phyloP scores from a whole-genome alignment of 2,888 invertebrate genomes.

The Amphipoea oculea region DNA sequence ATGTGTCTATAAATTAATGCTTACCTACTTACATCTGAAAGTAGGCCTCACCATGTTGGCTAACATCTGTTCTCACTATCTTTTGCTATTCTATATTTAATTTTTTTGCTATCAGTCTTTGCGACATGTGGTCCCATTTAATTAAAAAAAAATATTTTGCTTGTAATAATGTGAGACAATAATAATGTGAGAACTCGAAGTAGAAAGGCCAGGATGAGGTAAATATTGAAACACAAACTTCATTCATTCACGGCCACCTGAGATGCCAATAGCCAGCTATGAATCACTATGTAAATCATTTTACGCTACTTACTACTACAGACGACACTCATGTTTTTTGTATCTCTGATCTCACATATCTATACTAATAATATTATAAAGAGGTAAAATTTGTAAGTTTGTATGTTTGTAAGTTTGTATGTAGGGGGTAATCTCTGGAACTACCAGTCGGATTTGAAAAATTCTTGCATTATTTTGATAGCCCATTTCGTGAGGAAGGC shows the following conservation, averaged over 20 bases:
- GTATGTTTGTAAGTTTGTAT: too few relatives aligned
- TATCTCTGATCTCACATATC: constrained; percentile 63
- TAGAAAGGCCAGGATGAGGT: constrained; percentile 76
- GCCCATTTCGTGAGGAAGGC: too few relatives aligned
- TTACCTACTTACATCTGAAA: constrained; percentile 1
- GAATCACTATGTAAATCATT: constrained; percentile 80
- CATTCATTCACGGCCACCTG: constrained; percentile 77
- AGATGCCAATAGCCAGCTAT: constrained; percentile 61
- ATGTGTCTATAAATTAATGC: not conserved
- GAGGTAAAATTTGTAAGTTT: too few relatives aligned
- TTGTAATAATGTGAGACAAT: not conserved
- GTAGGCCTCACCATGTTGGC: constrained; percentile 19
- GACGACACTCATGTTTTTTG: constrained; percentile 61
- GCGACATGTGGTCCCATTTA: constrained; percentile 9
- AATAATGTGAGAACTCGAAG: not conserved
- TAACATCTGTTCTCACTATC: constrained; percentile 28
- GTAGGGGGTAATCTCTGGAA: too few relatives aligned
- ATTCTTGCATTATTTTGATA: too few relatives aligned
- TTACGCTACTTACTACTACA: constrained; percentile 74
- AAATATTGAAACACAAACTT: constrained; percentile 72
- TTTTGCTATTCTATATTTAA: not conserved
- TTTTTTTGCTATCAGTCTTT: constrained; percentile 18
- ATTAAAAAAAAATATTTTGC: not conserved
- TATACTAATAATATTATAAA: too few relatives aligned
- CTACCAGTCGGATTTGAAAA: too few relatives aligned